These are phyloP conservation scores for Temnothorax unifasciatus DNA, from an alignment of 2,888 invertebrate genomes.

Conservation along the genomic window DNA sequence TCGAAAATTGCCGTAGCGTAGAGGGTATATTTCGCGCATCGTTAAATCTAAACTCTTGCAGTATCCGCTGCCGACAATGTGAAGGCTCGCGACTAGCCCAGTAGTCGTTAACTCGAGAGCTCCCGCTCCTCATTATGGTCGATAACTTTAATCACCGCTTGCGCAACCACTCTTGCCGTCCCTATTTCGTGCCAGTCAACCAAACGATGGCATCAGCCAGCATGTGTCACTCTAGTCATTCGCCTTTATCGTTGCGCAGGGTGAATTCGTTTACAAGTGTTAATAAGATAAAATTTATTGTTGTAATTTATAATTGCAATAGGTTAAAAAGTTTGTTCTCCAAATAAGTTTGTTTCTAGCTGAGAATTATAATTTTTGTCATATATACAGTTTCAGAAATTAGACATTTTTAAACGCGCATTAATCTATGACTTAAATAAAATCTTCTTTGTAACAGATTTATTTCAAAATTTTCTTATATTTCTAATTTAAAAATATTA, in stretches of 20 bases:
- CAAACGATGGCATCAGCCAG: slow-evolving; percentile 16
- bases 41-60: no score
- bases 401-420: no score
- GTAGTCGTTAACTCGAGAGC: no score
- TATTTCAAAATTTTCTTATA: neutral
- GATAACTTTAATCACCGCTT: no score
- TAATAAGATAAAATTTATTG: neutral
- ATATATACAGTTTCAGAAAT: neutral
- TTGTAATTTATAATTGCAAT: neutral
- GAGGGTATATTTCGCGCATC: no score
- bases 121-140: no score
- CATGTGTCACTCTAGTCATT: slow-evolving; percentile 31
- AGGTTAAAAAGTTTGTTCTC: neutral
- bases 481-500: neutral
- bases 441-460: neutral
- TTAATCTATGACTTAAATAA: neutral
- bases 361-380: neutral
- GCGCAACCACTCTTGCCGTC: no score
- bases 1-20: no score
- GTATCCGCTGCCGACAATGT: no score
- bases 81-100: no score
- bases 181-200: no score
- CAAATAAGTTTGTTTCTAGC: neutral
- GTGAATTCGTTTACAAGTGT: slow-evolving; percentile 11
- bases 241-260: slow-evolving; percentile 12